Base-by-base conservation (phyloP, 2,888 invertebrate genomes). In the Cylindroiulus punctatus region DNA sequence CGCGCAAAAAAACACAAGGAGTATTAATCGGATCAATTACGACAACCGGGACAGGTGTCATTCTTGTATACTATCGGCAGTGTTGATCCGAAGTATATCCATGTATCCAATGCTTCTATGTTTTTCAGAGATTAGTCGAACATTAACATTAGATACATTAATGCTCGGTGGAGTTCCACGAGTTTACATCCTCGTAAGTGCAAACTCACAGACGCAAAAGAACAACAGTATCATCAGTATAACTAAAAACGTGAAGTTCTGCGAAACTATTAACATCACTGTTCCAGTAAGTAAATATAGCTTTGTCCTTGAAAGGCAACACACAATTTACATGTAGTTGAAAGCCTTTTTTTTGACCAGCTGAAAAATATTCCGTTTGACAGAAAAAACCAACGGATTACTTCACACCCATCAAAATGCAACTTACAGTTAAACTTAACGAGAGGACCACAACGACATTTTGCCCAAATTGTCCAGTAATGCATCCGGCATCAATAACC, bases 371-470 rank as follows among this genome's bases (percentile, higher is more conserved):
- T n/a, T 52, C 4, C n/a, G 3, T 4, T 76, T 76, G 14, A 1
- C 85, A 85, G 86, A 44, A 86, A 32, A 76, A 76, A 65, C 86
- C 17, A 83, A 81, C 1, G 14, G 86, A 86, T 32, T 81, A 44
- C 19, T 42, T 82, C 26, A 86, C 86, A n/a, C 86, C 86, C 4
- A 86, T 86, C 30, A 32, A 86, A 32, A 82, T 86, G 82, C 10
- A 81, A 22, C 42, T 86, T 4, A 30, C 81, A n/a, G 81, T 81
- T 30, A 30, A 81, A 26, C 26, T 86, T 44, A 42, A 19, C 7
- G 19, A 40, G 19, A 30, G 2, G 7, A 17, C 0, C 8, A 32
- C 17, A 4, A 19, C 81, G 3, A 32, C 52, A 44, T 86, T 86
- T 40, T 86, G 86, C 17, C 7, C 81, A 14, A 26, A 1, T 19